Evolutionary conservation across 2,797 vertebrate species (phyloP).

Genomic region (Siniperca undulata): DNA sequence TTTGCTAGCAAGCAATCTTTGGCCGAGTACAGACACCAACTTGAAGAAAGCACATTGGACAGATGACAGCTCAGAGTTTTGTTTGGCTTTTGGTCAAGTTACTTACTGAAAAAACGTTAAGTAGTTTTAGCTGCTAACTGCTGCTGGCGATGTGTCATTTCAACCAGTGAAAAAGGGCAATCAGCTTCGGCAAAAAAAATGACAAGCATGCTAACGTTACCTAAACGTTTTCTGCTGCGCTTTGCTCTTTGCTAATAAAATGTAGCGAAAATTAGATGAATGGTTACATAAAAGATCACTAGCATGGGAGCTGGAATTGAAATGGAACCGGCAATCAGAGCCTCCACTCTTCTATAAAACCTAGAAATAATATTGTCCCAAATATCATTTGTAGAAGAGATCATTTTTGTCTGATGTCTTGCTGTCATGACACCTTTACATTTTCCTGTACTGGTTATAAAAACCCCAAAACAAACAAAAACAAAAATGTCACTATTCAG

Average conservation of each 20-base stretch:
- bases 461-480: neutral
- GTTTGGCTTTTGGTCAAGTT: slow-evolving; percentile 1
- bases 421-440: neutral
- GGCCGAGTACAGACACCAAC: too few relatives aligned
- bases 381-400: neutral
- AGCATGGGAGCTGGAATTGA: neutral
- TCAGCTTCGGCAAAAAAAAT: neutral
- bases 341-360: neutral
- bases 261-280: neutral
- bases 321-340: neutral
- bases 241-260: neutral
- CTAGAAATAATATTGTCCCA: neutral
- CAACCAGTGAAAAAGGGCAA: neutral
- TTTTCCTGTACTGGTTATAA: neutral
- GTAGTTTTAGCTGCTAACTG: neutral
- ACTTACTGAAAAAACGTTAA: neutral
- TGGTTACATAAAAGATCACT: too few relatives aligned
- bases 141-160: neutral
- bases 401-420: neutral
- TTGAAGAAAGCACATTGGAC: neutral
- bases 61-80: neutral
- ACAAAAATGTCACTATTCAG: neutral
- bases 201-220: neutral
- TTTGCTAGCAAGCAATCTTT: too few relatives aligned
- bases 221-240: neutral